Evolutionary conservation across 2,113 vertebrate genomes (phyloP).

Genomic region (Brachypodius melanocephalos): DNA sequence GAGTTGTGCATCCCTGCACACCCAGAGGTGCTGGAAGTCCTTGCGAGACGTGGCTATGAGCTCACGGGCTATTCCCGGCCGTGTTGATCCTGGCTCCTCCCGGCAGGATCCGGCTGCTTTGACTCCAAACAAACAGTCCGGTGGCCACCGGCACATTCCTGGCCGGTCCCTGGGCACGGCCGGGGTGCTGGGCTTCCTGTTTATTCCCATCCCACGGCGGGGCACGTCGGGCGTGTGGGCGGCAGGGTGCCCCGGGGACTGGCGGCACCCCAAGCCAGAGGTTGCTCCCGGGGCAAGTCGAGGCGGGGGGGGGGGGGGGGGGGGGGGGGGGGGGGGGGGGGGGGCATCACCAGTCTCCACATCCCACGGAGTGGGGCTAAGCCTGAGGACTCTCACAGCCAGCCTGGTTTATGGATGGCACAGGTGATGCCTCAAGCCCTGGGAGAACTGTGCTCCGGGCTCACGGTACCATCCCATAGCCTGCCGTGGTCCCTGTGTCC

Average conservation of each 20-base stretch:
- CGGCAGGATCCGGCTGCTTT: slow-evolving; percentile 54
- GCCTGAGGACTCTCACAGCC: neutral
- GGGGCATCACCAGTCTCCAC: neutral
- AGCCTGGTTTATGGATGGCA: neutral
- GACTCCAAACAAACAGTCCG: slow-evolving; percentile 57
- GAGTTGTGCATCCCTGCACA: neutral
- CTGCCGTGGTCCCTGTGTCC: neutral
- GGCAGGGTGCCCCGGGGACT: neutral
- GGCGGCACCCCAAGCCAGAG: neutral
- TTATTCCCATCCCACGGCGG: neutral
- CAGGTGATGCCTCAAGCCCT: neutral
- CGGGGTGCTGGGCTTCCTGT: slow-evolving; percentile 57
- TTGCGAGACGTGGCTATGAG: slow-evolving; percentile 9
- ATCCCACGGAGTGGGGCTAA: neutral
- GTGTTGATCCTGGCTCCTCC: slow-evolving; percentile 56
- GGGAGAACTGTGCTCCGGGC: neutral
- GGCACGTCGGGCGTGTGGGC: neutral
- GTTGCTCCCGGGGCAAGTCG: neutral
- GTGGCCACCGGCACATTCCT: slow-evolving; percentile 65
- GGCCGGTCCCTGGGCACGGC: slow-evolving; percentile 3
- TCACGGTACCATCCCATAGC: neutral
- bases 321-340: rapidly evolving
- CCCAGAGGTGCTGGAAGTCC: neutral
- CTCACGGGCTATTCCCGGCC: slow-evolving; percentile 55
- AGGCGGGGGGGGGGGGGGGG: no score